phyloP scores from a whole-genome alignment of 92 coral and sea anemone species.

The Parazoanthus darwini region DNA sequence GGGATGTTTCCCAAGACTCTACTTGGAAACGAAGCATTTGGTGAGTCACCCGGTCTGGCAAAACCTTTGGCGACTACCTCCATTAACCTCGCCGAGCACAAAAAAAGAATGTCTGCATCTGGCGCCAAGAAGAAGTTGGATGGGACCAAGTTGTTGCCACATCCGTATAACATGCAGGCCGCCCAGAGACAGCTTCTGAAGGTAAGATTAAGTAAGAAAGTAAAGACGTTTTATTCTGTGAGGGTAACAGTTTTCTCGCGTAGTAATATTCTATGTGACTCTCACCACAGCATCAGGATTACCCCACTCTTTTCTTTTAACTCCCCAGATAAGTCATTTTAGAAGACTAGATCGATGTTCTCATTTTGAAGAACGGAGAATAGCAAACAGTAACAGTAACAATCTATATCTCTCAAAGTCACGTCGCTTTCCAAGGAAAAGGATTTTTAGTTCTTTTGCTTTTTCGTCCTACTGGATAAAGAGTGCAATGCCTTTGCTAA shows the following conservation, averaged over 20 bases:
- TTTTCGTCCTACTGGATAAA: too few relatives aligned
- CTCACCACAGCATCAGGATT: too few relatives aligned
- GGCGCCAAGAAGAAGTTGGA: slow-evolving; percentile 30
- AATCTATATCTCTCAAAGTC: too few relatives aligned
- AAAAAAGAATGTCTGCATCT: slow-evolving; percentile 49
- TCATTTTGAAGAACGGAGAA: too few relatives aligned
- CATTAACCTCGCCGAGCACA: slow-evolving; percentile 78
- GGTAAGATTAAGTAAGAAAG: neutral
- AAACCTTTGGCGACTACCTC: slow-evolving; percentile 38
- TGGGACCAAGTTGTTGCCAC: neutral
- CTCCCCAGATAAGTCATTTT: too few relatives aligned
- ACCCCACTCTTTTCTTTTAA: too few relatives aligned
- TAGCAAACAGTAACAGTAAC: too few relatives aligned
- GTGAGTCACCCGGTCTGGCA: slow-evolving; percentile 14
- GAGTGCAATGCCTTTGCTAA: too few relatives aligned
- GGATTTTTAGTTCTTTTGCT: too few relatives aligned
- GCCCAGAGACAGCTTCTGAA: slow-evolving; percentile 43
- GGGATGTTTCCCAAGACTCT: slow-evolving; percentile 76
- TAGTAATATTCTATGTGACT: too few relatives aligned
- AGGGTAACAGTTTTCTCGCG: neutral
- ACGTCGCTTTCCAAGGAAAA: too few relatives aligned
- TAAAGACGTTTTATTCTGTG: neutral
- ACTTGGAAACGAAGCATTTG: slow-evolving; percentile 45
- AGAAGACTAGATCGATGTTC: too few relatives aligned
- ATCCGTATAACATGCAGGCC: slow-evolving; percentile 27